Evolutionary conservation across 2,888 invertebrate genomes (phyloP).

Genomic region (Apotomis capreana): DNA sequence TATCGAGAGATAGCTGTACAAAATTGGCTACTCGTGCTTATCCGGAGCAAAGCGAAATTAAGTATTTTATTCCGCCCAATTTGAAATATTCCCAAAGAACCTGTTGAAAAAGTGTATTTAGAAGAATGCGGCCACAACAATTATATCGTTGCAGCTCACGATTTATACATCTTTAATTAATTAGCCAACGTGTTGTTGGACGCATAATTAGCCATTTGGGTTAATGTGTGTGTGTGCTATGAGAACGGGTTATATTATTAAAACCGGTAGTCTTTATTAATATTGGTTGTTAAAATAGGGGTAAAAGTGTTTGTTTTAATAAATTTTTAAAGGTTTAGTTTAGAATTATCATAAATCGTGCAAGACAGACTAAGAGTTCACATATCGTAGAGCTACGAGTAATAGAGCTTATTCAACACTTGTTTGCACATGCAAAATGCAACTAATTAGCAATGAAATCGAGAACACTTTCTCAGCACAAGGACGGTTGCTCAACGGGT

Average conservation of each 20-base stretch:
- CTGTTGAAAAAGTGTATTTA: not conserved
- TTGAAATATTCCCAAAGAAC: conserved; percentile 5
- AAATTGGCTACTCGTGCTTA: no score
- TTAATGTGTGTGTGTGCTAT: conserved; percentile 11
- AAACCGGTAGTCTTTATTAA: not conserved
- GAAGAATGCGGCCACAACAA: conserved; percentile 21
- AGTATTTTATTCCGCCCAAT: no score
- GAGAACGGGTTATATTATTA: conserved; percentile 14
- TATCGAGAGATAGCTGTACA: no score
- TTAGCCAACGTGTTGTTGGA: conserved; percentile 26
- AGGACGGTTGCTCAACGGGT: conserved; percentile 41
- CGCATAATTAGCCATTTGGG: conserved; percentile 37
- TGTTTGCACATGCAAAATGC: conserved; percentile 17
- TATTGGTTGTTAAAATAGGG: no score
- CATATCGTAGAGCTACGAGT: no score
- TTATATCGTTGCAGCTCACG: conserved; percentile 23
- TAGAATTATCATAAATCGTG: no score
- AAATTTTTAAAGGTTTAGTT: no score
- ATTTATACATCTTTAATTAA: conserved; percentile 32
- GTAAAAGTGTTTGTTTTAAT: no score
- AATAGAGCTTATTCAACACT: not conserved
- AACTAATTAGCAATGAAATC: conserved; percentile 29
- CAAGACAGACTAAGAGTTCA: no score
- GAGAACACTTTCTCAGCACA: conserved; percentile 40
- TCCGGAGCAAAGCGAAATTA: no score